A percentile compares a stretch with the other conserved stretches of the same genome.
Conservation (phyloP, 2,113 vertebrate species). For the Percopsis transmontana region DNA sequence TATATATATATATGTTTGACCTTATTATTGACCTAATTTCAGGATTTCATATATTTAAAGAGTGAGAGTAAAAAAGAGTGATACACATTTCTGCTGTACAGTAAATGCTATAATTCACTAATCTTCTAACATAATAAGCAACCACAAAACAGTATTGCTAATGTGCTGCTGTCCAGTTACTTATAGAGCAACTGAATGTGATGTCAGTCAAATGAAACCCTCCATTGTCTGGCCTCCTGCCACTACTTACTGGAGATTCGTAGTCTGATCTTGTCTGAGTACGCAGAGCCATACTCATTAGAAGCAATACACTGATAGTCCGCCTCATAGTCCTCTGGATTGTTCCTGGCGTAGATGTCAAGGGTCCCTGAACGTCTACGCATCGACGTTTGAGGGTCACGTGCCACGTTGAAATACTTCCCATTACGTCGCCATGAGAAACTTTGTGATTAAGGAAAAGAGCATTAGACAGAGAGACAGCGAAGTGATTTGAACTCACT, state of each 20-base stretch:
- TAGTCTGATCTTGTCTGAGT: slow-evolving; percentile 91
- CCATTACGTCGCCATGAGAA: slow-evolving; percentile 94
- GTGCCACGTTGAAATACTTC: slow-evolving; percentile 92
- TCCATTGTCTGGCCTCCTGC: not conserved
- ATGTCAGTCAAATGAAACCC: too few relatives aligned
- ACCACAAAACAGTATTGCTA: not conserved
- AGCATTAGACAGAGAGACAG: not conserved
- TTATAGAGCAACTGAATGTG: slow-evolving; percentile 6
- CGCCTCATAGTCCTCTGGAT: slow-evolving; percentile 92
- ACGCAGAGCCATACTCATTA: slow-evolving; percentile 89
- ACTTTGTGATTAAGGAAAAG: slow-evolving; percentile 64
- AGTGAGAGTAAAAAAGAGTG: too few relatives aligned
- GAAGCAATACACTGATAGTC: slow-evolving; percentile 94
- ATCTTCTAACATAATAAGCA: too few relatives aligned
- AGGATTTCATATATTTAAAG: too few relatives aligned
- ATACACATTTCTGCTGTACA: too few relatives aligned
- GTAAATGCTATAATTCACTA: too few relatives aligned
- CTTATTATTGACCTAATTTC: not conserved
- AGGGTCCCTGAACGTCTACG: slow-evolving; percentile 87
- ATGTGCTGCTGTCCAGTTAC: not conserved
- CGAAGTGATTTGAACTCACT: not conserved
- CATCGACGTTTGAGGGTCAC: slow-evolving; percentile 90
- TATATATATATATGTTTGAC: too few relatives aligned
- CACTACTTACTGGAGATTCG: slow-evolving; percentile 91
- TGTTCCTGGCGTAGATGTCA: slow-evolving; percentile 88